Base-by-base conservation (phyloP, 2,888 invertebrate genomes). In the Eupeodes luniger region DNA sequence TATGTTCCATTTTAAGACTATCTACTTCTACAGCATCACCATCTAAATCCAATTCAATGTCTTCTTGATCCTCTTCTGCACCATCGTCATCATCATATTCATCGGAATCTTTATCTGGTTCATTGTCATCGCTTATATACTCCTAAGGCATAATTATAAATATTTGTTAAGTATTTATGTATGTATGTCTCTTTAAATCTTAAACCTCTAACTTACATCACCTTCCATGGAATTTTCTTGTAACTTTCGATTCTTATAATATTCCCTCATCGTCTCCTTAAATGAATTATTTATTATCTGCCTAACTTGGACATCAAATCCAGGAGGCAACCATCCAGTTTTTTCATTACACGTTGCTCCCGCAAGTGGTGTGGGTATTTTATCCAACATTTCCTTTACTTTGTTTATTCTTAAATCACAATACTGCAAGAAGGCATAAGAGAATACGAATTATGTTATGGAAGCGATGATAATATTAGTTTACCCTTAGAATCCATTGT, bases 401-500 rank as follows among this genome's bases (percentile, higher is more conserved):
- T 98, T 97, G 0, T 96, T 95, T 34, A 97, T 94, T 19, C 96
- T 94, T 59, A 98, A 94, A 93, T 99, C 97, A 91, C 97, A 97
- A 91, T 96, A 96, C 96, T 97, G 91, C 16, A 64, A 44, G 1
- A 27, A 55, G 4, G n/a, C n/a, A 16, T 4, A 40, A 12, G 7
- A 12, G 11, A 0, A 19, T 7, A 36, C 16, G 47, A 4, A 7
- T 57, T 9, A 1, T 16, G 3, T 59, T 36, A 59, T 34, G 27
- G 1, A 36, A 59, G 1, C 34, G 1, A 4, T 59, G 9, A n/a
- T 4, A 19, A 19, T 19, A 0, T 6, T 67, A 61, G 75, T 59
- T 89, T 93, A 97, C 96, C 95, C 98, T 98, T 93, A 98, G 97
- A 93, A 97, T 97, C 94, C 98, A 97, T 93, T 98, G 98, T 55